Evolutionary conservation across 2,797 vertebrate genomes (phyloP), one percentile per base, ranked within the genome.

Genomic region (Myotis myotis): DNA sequence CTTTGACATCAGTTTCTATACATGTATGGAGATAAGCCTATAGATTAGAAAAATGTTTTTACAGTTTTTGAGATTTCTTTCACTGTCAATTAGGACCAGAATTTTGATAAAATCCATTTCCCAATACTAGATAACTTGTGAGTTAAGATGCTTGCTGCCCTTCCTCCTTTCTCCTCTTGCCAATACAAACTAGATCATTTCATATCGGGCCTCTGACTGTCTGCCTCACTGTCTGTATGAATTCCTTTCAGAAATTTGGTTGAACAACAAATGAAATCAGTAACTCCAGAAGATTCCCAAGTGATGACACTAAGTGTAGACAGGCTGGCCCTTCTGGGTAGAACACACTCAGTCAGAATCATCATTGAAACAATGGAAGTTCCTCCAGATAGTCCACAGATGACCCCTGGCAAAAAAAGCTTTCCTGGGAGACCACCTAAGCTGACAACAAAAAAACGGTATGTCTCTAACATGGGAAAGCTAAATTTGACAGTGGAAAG

Each of bases 391-490:
- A 96, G 90, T 94, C 80, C 95, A 70, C 95, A 96, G 94, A 41
- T 93, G 17, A 98, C 98, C 28, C 95, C 98, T 28, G 98, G 96
- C 96, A 99, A 98, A 84, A 98, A 96, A 70, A 94, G 57, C 2
- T 96, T 89, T 19, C 97, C 95, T 95, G 98, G 98, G 87, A 99
- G 98, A 96, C 98, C 99, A 85, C 98, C 98, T 51, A 98, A 97
- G n/a, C 98, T 98, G 28, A 57, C 96, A 71, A 95, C 95, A 93
- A 98, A 97, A 74, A 99, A 99, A 93, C 98, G 99, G 99, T 99
- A 97, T 80, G 97, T 74, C 5, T 87, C 33, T 82, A 68, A 89
- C 64, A 53, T 87, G 30, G 68, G 28, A 95, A 87, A 53, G 23
- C n/a, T 88, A 44, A 92, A 68, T 93, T 70, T 93, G 74, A 74